Evolutionary conservation across 2,888 invertebrate genomes (phyloP).

Genomic region (Agrochola lota): DNA sequence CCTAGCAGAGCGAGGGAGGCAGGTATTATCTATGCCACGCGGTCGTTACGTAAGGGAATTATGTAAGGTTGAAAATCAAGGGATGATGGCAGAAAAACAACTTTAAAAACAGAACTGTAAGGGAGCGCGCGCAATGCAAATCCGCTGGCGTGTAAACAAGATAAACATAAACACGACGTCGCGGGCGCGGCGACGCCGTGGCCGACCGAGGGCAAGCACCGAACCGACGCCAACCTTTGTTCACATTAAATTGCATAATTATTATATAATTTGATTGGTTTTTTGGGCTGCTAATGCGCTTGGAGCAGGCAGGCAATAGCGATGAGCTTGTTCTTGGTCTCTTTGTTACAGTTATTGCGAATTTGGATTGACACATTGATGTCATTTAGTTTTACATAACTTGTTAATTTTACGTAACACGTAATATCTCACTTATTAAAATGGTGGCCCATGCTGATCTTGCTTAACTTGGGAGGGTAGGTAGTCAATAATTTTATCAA

Average conservation of each 20-base stretch:
- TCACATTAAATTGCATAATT: conserved; percentile 61
- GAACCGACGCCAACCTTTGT: conserved; percentile 51
- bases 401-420: conserved; percentile 57
- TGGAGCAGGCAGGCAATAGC: conserved; percentile 17
- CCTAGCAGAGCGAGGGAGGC: conserved; percentile 50
- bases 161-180: conserved; percentile 63
- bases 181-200: conserved; percentile 36
- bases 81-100: conserved; percentile 65
- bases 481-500: background rate
- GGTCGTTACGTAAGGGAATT: conserved; percentile 86
- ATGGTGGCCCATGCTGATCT: background rate
- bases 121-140: conserved; percentile 50
- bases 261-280: conserved; percentile 56
- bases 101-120: conserved; percentile 40
- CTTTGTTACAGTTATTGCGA: conserved; percentile 36
- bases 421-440: conserved; percentile 1
- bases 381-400: conserved; percentile 49
- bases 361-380: conserved; percentile 46
- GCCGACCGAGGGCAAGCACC: conserved; percentile 39
- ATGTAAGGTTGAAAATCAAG: conserved; percentile 74
- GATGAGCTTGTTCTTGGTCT: conserved; percentile 20
- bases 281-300: conserved; percentile 25
- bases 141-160: conserved; percentile 63
- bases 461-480: too few relatives aligned
- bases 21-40: conserved; percentile 74